A percentile compares a stretch with the other conserved stretches of the same genome.
Conservation (phyloP, 2,113 vertebrate genomes). For the Etia nguti region DNA sequence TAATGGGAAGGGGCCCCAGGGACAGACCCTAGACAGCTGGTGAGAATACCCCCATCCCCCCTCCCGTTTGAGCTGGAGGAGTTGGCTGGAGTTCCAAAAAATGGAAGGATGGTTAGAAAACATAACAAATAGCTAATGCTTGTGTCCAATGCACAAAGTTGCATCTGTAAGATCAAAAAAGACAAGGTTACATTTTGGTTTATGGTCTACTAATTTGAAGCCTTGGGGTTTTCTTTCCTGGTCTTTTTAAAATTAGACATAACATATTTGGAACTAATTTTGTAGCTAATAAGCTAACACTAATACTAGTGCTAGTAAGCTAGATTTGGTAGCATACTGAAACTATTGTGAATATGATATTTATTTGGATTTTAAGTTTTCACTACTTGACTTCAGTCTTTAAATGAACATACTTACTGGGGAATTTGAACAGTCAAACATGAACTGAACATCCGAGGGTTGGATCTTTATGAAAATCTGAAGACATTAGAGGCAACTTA, state of each 20-base stretch:
- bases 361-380: background rate
- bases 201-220: background rate
- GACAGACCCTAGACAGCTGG: background rate
- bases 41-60: too few relatives aligned
- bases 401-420: background rate
- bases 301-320: background rate
- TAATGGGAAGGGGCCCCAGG: background rate
- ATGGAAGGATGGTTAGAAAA: background rate
- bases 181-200: background rate
- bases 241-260: background rate
- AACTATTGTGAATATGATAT: background rate
- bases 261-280: background rate
- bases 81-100: background rate
- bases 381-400: background rate
- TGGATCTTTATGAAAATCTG: background rate
- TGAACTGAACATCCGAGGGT: background rate
- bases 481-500: background rate
- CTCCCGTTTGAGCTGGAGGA: background rate
- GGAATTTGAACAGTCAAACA: background rate
- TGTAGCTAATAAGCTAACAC: background rate
- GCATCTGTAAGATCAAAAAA: background rate
- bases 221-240: background rate
- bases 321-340: background rate
- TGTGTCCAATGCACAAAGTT: background rate
- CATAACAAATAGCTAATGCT: background rate